Evolutionary conservation across 2,797 vertebrate species (phyloP).

Genomic region (Echiichthys vipera): DNA sequence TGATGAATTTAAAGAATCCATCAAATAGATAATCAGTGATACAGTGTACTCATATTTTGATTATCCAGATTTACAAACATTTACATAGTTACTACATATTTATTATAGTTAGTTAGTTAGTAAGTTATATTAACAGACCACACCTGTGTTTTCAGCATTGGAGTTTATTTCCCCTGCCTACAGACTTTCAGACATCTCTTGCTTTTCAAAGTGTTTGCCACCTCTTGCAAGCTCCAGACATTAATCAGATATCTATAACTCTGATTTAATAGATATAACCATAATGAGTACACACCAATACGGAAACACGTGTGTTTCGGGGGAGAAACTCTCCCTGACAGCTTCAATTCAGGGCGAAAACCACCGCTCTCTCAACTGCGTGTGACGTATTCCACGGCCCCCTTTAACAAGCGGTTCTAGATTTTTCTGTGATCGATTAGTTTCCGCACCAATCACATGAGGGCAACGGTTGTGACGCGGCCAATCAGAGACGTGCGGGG

Average conservation of each 20-base stretch:
- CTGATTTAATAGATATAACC: background rate
- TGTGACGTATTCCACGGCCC: constrained; percentile 52
- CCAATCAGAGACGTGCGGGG: constrained; percentile 70
- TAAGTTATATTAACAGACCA: background rate
- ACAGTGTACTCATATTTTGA: too few relatives aligned
- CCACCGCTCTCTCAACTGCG: background rate
- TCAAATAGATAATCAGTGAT: background rate
- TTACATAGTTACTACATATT: background rate
- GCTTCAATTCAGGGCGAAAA: background rate
- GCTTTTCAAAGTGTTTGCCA: background rate
- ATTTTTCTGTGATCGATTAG: constrained; percentile 79
- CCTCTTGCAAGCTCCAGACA: background rate
- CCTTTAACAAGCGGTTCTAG: constrained; percentile 77
- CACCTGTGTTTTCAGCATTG: background rate
- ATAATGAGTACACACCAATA: background rate
- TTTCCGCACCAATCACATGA: constrained; percentile 68
- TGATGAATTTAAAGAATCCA: background rate
- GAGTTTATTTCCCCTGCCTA: background rate
- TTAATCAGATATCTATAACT: background rate
- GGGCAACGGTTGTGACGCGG: background rate
- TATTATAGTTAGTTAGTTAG: too few relatives aligned
- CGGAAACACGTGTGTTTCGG: background rate
- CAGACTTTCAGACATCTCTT: background rate
- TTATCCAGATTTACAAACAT: too few relatives aligned
- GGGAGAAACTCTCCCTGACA: constrained; percentile 8